Percentiles rank a stretch among this genome's conserved stretches.
Conservation (phyloP, 1,140 invertebrate genomes). For the Vanessa atalanta region DNA sequence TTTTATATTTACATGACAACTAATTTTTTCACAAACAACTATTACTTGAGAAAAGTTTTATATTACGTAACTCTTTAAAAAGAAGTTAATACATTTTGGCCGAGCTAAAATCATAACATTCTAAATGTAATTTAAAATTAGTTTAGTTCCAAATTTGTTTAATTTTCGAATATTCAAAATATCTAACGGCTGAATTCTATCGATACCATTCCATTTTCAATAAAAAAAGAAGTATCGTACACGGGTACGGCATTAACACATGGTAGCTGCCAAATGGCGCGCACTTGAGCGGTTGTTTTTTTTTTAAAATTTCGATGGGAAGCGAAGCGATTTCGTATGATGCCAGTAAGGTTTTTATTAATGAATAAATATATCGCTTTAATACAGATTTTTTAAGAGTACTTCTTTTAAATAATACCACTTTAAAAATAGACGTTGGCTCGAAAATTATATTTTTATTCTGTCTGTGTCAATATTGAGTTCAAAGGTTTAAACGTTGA, state of each 20-base stretch:
- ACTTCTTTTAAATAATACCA: background rate
- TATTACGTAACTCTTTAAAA: no score
- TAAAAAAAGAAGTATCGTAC: conserved; percentile 22
- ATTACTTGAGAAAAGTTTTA: no score
- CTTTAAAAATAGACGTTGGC: no score
- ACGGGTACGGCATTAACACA: conserved; percentile 40
- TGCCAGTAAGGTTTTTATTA: conserved; percentile 16
- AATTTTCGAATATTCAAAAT: background rate
- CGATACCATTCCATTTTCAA: conserved; percentile 10
- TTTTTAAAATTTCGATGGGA: conserved; percentile 40
- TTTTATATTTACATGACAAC: conserved; percentile 7
- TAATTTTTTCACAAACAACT: background rate
- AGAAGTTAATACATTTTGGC: no score
- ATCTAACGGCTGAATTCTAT: conserved; percentile 3
- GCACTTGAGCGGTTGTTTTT: conserved; percentile 48
- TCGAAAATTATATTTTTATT: background rate
- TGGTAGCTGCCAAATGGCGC: conserved; percentile 55
- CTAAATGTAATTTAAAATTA: no score
- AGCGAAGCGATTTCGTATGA: conserved; percentile 35
- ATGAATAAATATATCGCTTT: background rate
- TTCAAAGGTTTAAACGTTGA: background rate
- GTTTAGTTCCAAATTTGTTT: background rate
- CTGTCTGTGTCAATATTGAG: background rate
- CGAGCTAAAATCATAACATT: no score
- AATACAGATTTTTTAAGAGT: background rate